Evolutionary conservation across 2,888 invertebrate species (phyloP).

Genomic region (Rhogogaster chlorosoma): DNA sequence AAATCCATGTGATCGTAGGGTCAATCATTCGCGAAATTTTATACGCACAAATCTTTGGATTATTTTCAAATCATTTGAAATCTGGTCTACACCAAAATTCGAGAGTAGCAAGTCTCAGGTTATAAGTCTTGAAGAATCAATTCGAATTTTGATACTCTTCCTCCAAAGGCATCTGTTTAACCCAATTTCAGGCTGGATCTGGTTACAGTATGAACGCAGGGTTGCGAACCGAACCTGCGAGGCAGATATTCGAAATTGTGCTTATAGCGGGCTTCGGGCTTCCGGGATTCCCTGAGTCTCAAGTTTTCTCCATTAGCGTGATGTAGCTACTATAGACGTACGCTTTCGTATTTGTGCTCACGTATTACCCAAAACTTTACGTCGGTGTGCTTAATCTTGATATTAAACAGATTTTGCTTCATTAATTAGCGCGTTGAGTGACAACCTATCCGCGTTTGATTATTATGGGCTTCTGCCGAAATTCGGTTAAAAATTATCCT

Average conservation of each 20-base stretch:
- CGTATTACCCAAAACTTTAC: conserved; percentile 27
- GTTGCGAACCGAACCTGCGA: background rate
- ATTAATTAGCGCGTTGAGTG: conserved; percentile 9
- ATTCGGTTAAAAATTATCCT: background rate
- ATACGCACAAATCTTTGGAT: background rate
- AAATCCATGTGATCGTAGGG: conserved; percentile 1
- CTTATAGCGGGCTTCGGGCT: conserved; percentile 24
- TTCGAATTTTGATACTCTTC: background rate
- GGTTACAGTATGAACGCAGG: background rate
- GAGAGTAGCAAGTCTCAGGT: too few relatives aligned
- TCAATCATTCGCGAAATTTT: background rate
- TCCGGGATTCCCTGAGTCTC: background rate
- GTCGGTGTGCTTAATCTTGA: conserved; percentile 9
- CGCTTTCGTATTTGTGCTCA: conserved; percentile 26
- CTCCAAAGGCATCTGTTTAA: background rate
- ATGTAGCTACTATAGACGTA: conserved; percentile 23
- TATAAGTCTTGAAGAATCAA: too few relatives aligned
- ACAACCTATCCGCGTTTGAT: conserved; percentile 18
- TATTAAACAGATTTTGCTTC: conserved; percentile 30
- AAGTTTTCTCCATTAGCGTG: conserved; percentile 37
- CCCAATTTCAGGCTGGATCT: background rate
- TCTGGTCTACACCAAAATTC: too few relatives aligned
- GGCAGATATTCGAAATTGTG: conserved; percentile 6
- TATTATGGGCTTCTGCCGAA: background rate
- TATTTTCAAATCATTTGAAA: background rate